Conservation (phyloP, 2,797 vertebrate species). For the Lindbergichthys nudifrons region DNA sequence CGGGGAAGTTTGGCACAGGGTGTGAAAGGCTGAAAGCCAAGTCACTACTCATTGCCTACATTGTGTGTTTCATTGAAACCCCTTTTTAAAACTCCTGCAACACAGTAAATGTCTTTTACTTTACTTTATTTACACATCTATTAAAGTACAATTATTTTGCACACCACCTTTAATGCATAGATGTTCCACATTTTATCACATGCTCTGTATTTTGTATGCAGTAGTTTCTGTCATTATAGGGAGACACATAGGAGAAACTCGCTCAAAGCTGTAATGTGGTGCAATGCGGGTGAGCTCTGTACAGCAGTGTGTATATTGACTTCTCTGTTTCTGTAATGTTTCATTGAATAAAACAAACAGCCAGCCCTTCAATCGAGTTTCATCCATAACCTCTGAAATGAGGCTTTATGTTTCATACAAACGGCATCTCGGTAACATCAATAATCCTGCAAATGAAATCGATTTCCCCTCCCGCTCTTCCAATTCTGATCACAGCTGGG, state of each 20-base stretch:
- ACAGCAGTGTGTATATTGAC: conserved; percentile 67
- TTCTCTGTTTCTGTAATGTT: conserved; percentile 82
- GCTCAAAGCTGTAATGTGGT: conserved; percentile 69
- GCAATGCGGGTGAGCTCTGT: conserved; percentile 68
- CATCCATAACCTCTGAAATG: conserved; percentile 87
- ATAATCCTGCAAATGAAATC: conserved; percentile 90
- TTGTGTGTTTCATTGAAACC: conserved; percentile 62
- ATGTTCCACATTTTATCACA: conserved; percentile 7
- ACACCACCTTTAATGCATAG: conserved; percentile 15
- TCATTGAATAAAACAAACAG: conserved; percentile 85
- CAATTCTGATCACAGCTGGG: conserved; percentile 90
- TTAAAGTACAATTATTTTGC: conserved; percentile 7
- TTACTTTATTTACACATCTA: conserved; percentile 43
- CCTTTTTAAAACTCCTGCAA: conserved; percentile 27
- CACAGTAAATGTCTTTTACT: conserved; percentile 57
- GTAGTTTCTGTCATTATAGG: conserved; percentile 24
- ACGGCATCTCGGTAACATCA: conserved; percentile 85
- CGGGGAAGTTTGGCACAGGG: conserved; percentile 66
- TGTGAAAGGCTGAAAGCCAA: conserved; percentile 68
- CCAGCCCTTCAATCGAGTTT: conserved; percentile 82
- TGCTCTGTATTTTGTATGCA: conserved; percentile 1
- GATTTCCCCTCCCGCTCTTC: conserved; percentile 87
- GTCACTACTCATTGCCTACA: conserved; percentile 70
- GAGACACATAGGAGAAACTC: conserved; percentile 40
- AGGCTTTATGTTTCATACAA: conserved; percentile 89